phyloP scores from a whole-genome alignment of 2,113 vertebrate species.

The Phalacrocorax carbo region DNA sequence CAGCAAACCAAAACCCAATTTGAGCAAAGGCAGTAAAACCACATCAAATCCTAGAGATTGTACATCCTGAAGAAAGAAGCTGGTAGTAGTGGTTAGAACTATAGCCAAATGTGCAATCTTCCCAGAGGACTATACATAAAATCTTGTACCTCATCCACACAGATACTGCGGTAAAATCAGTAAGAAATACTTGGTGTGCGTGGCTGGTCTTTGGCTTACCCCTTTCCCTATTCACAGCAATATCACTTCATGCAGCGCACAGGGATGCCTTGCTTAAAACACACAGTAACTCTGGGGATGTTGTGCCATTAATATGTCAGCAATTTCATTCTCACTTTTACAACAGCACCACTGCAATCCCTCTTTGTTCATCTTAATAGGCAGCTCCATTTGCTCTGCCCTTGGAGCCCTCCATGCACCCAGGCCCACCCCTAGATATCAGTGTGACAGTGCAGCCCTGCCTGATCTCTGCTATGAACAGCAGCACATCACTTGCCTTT shows the following conservation, averaged over 20 bases:
- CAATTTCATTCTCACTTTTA: neutral
- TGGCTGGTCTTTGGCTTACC: neutral
- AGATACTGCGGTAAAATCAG: neutral
- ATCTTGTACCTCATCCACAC: neutral
- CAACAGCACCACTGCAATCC: neutral
- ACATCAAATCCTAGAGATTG: neutral
- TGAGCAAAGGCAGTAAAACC: neutral
- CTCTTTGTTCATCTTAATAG: neutral
- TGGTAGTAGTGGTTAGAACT: neutral
- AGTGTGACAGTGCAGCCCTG: neutral
- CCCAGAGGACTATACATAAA: neutral
- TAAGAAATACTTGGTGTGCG: rapidly evolving
- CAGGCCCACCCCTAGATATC: neutral
- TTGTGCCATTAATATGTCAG: neutral
- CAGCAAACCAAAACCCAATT: neutral
- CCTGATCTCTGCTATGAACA: neutral
- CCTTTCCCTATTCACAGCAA: neutral
- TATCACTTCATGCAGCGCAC: neutral
- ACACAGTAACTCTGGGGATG: neutral
- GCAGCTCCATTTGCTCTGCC: neutral
- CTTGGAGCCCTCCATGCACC: rapidly evolving
- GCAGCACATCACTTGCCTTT: neutral
- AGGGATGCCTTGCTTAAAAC: neutral
- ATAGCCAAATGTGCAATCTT: neutral
- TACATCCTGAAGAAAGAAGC: neutral